Evolutionary conservation across 37 sponge, comb jelly and placozoan genomes (phyloP), one percentile per base, ranked within the genome.

Genomic region (Mnemiopsis leidyi): DNA sequence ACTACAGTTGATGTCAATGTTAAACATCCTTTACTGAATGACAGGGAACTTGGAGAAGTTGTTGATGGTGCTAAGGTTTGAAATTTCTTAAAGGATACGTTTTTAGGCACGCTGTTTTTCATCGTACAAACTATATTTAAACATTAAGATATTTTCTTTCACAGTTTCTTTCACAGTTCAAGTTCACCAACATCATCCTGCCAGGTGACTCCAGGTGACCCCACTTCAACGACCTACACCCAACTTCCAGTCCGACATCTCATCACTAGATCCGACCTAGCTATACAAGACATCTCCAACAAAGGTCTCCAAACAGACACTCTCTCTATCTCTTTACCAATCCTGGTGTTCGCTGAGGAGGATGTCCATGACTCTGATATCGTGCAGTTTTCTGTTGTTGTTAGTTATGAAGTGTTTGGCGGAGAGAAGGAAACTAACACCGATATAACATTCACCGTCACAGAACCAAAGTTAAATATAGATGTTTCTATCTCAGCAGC

Each of bases 331-430:
- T 7, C 23, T 0, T 37, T 85, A 26, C 90, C 90, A 40, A 85
- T 85, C 40, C 35, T 40, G 5, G 90, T 85, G 61, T 39, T 85
- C 7, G 90, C 90, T 85, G 90, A 85, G 48, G 90, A 85, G 90
- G 90, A 38, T 21, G 90, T 85, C 3, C 29, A 40, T 29, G 26
- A 85, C 26, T 25, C 2, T 85, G 90, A 85, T 37, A 13, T 40
- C 48, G 23, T 85, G 38, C 9, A 18, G 28, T 85, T 85, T 37
- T 39, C 90, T 37, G 48, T 85, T 29, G n/a, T 37, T n/a, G 16
- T 85, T 0, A 28, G 28, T 40, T 61, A 85, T 61, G 2, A n/a
- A 37, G 32, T 32, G 1, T 77, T 31, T 32, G 28, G 25, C 90
- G 90, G 90, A 61, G 48, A 85, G 90, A 37, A 85, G 48, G 35